These are phyloP conservation scores for Novumbra hubbsi DNA, from an alignment of 2,797 vertebrate species.

Conservation along the genomic window DNA sequence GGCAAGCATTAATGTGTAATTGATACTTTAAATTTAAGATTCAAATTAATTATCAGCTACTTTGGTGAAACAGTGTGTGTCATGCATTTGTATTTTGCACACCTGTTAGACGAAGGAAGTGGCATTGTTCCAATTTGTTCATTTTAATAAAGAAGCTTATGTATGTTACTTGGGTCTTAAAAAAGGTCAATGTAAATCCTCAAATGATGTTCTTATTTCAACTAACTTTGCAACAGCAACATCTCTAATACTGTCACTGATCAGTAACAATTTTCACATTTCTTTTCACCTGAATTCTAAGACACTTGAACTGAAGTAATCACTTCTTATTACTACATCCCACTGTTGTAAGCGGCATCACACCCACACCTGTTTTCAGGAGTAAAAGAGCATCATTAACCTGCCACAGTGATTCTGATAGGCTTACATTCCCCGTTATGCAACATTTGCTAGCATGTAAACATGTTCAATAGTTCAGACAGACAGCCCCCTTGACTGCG, in stretches of 20 bases:
- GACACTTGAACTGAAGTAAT: neutral
- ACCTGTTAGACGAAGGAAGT: too few species aligned
- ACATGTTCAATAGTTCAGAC: conserved; percentile 32
- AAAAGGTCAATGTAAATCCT: too few species aligned
- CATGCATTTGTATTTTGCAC: too few species aligned
- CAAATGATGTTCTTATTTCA: neutral
- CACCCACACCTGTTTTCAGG: neutral
- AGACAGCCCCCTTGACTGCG: conserved; percentile 30
- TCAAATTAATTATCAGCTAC: too few species aligned
- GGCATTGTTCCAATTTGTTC: too few species aligned
- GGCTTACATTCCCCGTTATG: conserved; percentile 5
- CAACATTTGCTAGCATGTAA: conserved; percentile 37
- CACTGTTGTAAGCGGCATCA: neutral
- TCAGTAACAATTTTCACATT: neutral
- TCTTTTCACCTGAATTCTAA: neutral
- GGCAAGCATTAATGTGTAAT: too few species aligned
- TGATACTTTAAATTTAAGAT: too few species aligned
- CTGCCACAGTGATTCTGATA: neutral
- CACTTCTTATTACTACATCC: too few species aligned
- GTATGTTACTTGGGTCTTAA: too few species aligned
- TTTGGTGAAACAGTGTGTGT: too few species aligned
- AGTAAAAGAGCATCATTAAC: conserved; percentile 19
- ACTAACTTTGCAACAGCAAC: neutral
- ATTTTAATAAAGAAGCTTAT: too few species aligned
- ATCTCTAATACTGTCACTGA: neutral